phyloP scores from a whole-genome alignment of 2,113 vertebrate genomes.

The Hyla sarda region DNA sequence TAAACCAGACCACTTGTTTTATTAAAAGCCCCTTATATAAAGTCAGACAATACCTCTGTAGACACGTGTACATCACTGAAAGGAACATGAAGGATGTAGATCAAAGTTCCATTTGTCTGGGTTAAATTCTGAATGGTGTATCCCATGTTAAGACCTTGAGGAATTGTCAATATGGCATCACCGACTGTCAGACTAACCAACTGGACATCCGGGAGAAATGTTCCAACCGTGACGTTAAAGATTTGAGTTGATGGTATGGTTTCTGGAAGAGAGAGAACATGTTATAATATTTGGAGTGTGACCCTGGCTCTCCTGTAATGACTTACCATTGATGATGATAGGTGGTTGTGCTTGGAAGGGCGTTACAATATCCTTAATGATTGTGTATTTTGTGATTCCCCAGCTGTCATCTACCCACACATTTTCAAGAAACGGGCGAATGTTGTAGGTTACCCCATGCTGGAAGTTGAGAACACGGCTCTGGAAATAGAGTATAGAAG shows the following conservation, averaged over 20 bases:
- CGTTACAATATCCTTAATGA: constrained; percentile 67
- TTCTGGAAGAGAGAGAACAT: constrained; percentile 46
- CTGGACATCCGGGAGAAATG: constrained; percentile 72
- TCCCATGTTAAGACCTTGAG: constrained; percentile 65
- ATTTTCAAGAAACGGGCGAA: constrained; percentile 67
- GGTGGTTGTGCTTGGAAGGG: constrained; percentile 61
- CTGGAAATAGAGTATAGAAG: constrained; percentile 61
- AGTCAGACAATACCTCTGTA: constrained; percentile 66
- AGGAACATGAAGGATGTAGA: constrained; percentile 70
- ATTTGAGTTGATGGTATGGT: constrained; percentile 62
- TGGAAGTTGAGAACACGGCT: constrained; percentile 62
- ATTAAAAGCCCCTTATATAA: too few species aligned
- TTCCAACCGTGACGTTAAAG: constrained; percentile 74
- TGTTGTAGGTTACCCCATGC: constrained; percentile 61
- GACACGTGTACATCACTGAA: constrained; percentile 67
- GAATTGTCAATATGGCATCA: constrained; percentile 61
- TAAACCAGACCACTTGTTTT: too few species aligned
- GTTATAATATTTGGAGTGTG: not conserved
- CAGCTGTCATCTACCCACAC: constrained; percentile 67
- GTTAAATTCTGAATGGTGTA: constrained; percentile 63
- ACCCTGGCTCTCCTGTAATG: not conserved
- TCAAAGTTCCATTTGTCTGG: constrained; percentile 68
- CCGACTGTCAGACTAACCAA: constrained; percentile 73
- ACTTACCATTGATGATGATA: constrained; percentile 62
- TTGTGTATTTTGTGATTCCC: constrained; percentile 64